Evolutionary conservation across 2,113 vertebrate genomes (phyloP).

Genomic region (Tragelaphus imberbis): DNA sequence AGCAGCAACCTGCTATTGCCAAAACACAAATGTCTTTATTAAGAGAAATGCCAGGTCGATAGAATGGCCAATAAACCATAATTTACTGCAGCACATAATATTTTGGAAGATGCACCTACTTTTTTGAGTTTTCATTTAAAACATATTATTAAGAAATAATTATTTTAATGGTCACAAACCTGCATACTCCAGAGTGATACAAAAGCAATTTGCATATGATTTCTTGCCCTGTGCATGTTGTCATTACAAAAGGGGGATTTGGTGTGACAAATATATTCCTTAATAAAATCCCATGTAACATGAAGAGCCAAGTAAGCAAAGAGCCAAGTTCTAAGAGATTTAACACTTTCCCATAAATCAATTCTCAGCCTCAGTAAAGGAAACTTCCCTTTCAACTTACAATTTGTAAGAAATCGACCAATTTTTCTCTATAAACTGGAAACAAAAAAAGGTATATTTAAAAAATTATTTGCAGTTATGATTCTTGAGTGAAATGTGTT

Average conservation of each 20-base stretch:
- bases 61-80: not conserved
- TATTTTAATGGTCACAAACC: not conserved
- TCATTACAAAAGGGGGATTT: not conserved
- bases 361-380: not conserved
- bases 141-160: not conserved
- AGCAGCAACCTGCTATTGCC: not conserved
- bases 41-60: not conserved
- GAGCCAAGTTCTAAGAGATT: not conserved
- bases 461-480: not conserved
- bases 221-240: not conserved
- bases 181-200: not conserved
- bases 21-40: not conserved
- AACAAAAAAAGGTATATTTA: not conserved
- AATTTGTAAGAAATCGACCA: not conserved
- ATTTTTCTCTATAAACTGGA: not conserved
- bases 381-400: not conserved
- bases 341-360: not conserved
- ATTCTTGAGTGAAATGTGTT: not conserved
- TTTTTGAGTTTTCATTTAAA: not conserved
- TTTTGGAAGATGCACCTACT: not conserved
- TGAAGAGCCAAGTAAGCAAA: not conserved
- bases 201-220: not conserved
- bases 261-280: not conserved
- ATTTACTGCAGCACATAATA: not conserved
- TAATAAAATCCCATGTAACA: not conserved